Evolutionary conservation across 2,888 invertebrate genomes (phyloP).

Genomic region (Pheosia gnoma): DNA sequence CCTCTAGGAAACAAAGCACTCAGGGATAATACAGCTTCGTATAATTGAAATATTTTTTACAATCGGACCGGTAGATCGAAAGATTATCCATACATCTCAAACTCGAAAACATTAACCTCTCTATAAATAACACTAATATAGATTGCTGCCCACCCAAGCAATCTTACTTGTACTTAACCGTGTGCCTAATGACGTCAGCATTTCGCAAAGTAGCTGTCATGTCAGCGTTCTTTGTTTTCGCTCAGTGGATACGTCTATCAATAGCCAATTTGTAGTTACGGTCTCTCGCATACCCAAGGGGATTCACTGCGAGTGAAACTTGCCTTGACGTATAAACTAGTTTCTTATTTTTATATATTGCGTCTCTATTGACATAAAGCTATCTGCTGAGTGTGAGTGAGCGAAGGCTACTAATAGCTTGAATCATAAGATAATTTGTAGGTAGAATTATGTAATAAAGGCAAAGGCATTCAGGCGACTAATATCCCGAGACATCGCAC

Average conservation of each 20-base stretch:
- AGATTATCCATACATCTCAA: no score
- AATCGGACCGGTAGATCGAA: no score
- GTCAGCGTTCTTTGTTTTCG: conserved; percentile 18
- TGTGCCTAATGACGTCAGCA: background rate
- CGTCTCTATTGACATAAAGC: background rate
- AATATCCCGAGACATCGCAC: no score
- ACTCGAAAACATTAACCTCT: no score
- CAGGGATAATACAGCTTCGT: no score
- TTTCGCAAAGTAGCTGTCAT: conserved; percentile 13
- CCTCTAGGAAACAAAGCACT: no score
- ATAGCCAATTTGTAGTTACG: conserved; percentile 37
- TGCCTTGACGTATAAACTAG: conserved; percentile 15
- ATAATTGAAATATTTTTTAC: no score
- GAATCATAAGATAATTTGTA: no score
- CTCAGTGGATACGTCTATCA: conserved; percentile 18
- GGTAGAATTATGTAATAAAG: no score
- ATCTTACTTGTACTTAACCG: background rate
- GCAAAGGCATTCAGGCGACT: no score
- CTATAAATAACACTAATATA: no score
- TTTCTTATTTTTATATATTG: conserved; percentile 11
- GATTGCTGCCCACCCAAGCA: background rate
- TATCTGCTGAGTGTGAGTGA: background rate
- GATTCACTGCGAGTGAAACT: conserved; percentile 18
- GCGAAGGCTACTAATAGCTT: background rate
- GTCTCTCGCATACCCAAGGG: conserved; percentile 20